phyloP scores from a whole-genome alignment of 2,888 invertebrate species.

The Sisyra nigra region DNA sequence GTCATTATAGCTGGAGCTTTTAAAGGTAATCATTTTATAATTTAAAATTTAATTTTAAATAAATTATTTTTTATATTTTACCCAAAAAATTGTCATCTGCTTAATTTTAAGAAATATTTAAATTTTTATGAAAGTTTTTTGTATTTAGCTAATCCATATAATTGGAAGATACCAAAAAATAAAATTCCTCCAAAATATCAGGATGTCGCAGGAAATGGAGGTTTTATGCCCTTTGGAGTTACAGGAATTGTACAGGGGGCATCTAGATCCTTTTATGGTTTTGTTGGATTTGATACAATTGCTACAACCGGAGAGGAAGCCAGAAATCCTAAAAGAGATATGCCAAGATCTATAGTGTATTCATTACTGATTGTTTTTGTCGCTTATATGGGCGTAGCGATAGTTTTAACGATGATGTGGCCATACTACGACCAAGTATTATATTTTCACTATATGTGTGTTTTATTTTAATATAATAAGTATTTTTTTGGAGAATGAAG shows the following conservation, averaged over 20 bases:
- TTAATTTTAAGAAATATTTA: no score
- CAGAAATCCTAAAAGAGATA: conserved; percentile 77
- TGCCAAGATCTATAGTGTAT: conserved; percentile 77
- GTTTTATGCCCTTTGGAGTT: conserved; percentile 84
- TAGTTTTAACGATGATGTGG: conserved; percentile 86
- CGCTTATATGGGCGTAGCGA: conserved; percentile 83
- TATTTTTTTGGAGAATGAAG: conserved; percentile 44
- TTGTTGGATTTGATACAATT: conserved; percentile 90
- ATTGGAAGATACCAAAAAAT: conserved; percentile 57
- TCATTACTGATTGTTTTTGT: conserved; percentile 71
- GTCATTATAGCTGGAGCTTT: conserved; percentile 55
- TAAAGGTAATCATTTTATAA: conserved; percentile 34
- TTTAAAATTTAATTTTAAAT: no score
- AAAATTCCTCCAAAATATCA: conserved; percentile 36
- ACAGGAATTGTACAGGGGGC: conserved; percentile 78
- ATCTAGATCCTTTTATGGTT: conserved; percentile 82
- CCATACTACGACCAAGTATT: conserved; percentile 75
- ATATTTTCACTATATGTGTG: conserved; percentile 6
- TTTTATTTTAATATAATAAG: not conserved
- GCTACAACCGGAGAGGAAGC: conserved; percentile 90
- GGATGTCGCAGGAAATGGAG: conserved; percentile 47
- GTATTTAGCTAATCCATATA: conserved; percentile 48
- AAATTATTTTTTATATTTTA: no score
- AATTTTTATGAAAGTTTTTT: not conserved
- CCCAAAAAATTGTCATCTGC: no score